Evolutionary conservation across 2,797 vertebrate species (phyloP).

Genomic region (Siniperca undulata): DNA sequence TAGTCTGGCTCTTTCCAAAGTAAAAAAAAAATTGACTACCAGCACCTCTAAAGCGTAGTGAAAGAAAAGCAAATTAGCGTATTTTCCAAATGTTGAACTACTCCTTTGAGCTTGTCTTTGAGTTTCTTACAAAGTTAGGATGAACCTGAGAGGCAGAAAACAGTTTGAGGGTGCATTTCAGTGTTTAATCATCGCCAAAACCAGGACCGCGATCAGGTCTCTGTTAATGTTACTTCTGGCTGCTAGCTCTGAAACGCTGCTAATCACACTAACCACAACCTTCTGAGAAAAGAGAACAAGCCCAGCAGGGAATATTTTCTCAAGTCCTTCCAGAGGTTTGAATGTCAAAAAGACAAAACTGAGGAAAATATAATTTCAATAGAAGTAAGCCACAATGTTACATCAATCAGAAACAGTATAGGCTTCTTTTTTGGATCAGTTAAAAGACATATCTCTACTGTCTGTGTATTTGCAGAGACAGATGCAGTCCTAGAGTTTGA

Average conservation of each 20-base stretch:
- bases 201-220: neutral
- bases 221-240: slow-evolving; percentile 40
- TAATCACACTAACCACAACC: slow-evolving; percentile 41
- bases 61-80: neutral
- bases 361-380: neutral
- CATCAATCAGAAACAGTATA: neutral
- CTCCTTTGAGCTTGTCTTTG: neutral
- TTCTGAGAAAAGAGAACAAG: slow-evolving; percentile 8
- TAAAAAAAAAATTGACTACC: too few relatives aligned
- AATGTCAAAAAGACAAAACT: slow-evolving; percentile 11
- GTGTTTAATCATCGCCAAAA: slow-evolving; percentile 2
- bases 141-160: slow-evolving; percentile 8
- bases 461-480: slow-evolving; percentile 9
- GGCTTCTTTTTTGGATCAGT: slow-evolving; percentile 13
- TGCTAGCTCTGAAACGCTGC: neutral
- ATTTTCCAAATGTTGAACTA: neutral
- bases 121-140: neutral
- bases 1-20: neutral
- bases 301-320: slow-evolving; percentile 23
- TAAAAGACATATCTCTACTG: slow-evolving; percentile 3
- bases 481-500: neutral
- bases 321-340: slow-evolving; percentile 7
- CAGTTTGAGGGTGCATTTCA: neutral
- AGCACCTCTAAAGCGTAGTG: neutral
- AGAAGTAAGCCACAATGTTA: neutral